Evolutionary conservation across 2,888 invertebrate species (phyloP).

Genomic region (Erpobdella octoculata): DNA sequence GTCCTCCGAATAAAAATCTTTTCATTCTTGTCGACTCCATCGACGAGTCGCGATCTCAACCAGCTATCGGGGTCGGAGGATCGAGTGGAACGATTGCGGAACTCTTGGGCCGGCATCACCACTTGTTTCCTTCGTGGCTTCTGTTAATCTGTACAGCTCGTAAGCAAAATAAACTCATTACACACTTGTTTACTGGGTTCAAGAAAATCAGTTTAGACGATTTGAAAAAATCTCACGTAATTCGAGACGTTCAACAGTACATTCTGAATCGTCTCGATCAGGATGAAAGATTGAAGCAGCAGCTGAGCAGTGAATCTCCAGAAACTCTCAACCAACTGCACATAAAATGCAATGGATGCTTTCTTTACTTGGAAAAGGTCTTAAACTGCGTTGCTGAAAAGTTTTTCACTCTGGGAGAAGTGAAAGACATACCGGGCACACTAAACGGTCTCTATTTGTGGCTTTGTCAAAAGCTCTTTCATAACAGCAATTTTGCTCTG

Average conservation of each 20-base stretch:
- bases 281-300: slow-evolving; percentile 76
- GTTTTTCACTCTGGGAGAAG: slow-evolving; percentile 77
- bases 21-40: slow-evolving; percentile 84
- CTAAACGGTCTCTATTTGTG: slow-evolving; percentile 88
- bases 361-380: slow-evolving; percentile 52
- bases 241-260: slow-evolving; percentile 88
- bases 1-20: slow-evolving; percentile 70
- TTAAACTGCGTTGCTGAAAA: slow-evolving; percentile 81
- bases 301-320: slow-evolving; percentile 81
- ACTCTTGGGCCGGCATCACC: slow-evolving; percentile 77
- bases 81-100: slow-evolving; percentile 55
- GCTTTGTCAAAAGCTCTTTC: slow-evolving; percentile 85
- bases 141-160: slow-evolving; percentile 75
- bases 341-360: slow-evolving; percentile 81
- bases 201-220: slow-evolving; percentile 84
- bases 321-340: slow-evolving; percentile 88
- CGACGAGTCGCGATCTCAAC: slow-evolving; percentile 59
- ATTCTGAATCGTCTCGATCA: slow-evolving; percentile 76
- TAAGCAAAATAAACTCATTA: slow-evolving; percentile 68
- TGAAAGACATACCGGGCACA: slow-evolving; percentile 87
- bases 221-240: slow-evolving; percentile 69
- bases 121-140: slow-evolving; percentile 84
- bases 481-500: slow-evolving; percentile 74
- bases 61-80: neutral
- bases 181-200: slow-evolving; percentile 67